These are phyloP conservation scores for Cirrhinus mrigala DNA, from an alignment of 2,797 vertebrate species.

Conservation along the genomic window DNA sequence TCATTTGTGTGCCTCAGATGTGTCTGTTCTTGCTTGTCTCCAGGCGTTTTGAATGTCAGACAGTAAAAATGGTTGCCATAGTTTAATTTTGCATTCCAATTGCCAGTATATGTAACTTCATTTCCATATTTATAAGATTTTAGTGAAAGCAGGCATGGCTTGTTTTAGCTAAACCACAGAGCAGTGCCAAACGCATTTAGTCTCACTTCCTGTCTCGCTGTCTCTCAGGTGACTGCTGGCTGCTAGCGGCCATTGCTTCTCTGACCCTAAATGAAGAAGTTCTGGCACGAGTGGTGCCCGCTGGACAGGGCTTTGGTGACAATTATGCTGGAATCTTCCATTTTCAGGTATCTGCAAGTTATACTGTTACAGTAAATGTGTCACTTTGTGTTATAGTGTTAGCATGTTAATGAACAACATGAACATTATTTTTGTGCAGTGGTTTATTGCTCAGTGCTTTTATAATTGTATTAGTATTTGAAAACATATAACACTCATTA, in stretches of 20 bases:
- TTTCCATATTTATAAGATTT: background rate
- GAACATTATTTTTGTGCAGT: background rate
- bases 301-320: slow-evolving; percentile 76
- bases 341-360: slow-evolving; percentile 78
- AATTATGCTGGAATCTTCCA: slow-evolving; percentile 84
- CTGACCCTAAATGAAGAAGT: slow-evolving; percentile 81
- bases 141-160: background rate
- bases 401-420: background rate
- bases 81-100: background rate
- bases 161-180: background rate
- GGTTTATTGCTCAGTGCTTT: background rate
- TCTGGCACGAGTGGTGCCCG: slow-evolving; percentile 77
- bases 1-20: background rate
- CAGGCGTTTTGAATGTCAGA: background rate
- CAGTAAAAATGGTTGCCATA: background rate
- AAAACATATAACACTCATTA: background rate
- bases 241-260: slow-evolving; percentile 84
- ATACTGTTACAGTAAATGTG: background rate
- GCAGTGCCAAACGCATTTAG: background rate
- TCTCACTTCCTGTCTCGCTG: slow-evolving; percentile 36
- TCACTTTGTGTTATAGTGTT: background rate
- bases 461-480: background rate
- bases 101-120: background rate
- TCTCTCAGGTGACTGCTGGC: slow-evolving; percentile 83
- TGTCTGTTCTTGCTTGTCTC: background rate